phyloP scores from a whole-genome alignment of 2,797 vertebrate genomes.

The Tachyglossus aculeatus region DNA sequence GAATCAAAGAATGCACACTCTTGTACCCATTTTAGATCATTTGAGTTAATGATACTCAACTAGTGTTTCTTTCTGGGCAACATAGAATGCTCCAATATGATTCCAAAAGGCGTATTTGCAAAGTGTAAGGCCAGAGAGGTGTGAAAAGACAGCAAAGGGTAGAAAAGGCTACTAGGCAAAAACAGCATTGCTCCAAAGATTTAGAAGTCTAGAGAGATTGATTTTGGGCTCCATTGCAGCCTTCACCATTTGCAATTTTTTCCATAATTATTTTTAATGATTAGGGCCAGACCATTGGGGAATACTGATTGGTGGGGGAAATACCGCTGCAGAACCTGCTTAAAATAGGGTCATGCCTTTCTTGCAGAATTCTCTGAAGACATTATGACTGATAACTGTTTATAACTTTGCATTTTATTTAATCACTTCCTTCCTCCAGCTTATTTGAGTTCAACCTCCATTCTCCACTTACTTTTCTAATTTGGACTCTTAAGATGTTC shows the following conservation, averaged over 20 bases:
- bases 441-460: neutral
- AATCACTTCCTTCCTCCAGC: neutral
- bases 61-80: slow-evolving; percentile 6
- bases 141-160: neutral
- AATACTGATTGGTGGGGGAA: neutral
- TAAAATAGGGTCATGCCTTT: neutral
- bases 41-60: neutral
- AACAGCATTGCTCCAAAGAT: too few species aligned
- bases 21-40: slow-evolving; percentile 20
- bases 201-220: too few species aligned
- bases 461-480: neutral
- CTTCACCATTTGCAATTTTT: too few species aligned
- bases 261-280: too few species aligned
- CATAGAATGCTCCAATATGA: slow-evolving; percentile 4
- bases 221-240: too few species aligned
- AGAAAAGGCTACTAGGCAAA: neutral
- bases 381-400: slow-evolving; percentile 8
- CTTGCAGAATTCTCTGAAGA: neutral
- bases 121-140: neutral
- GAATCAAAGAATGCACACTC: neutral
- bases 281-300: neutral
- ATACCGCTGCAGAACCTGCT: neutral
- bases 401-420: slow-evolving; percentile 9
- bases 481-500: neutral
- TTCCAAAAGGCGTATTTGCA: neutral